Evolutionary conservation across 2,113 vertebrate species (phyloP).

Genomic region (Brienomyrus brachyistius): DNA sequence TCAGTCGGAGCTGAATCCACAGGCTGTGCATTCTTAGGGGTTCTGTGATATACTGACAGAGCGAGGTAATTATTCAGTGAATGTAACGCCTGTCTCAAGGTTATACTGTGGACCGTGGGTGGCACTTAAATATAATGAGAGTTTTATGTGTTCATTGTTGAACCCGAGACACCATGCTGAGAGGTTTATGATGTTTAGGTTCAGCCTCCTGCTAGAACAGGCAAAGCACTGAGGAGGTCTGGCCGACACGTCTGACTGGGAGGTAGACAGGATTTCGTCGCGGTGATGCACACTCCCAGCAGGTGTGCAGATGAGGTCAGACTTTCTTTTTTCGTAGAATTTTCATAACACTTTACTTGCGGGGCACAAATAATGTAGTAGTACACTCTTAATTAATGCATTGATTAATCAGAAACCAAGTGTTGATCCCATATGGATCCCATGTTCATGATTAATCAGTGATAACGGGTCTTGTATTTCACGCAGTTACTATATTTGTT

Average conservation of each 20-base stretch:
- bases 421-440: too few species aligned
- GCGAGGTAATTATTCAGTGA: background rate
- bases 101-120: background rate
- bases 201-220: background rate
- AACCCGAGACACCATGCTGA: background rate
- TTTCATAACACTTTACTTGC: background rate
- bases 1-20: background rate
- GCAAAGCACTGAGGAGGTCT: background rate
- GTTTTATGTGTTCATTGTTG: conserved; percentile 12
- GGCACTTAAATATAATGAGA: conserved; percentile 2
- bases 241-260: background rate
- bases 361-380: background rate
- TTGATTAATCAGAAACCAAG: background rate
- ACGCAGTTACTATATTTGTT: background rate
- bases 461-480: background rate
- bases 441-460: background rate
- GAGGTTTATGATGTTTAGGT: background rate
- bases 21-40: background rate
- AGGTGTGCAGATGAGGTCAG: background rate
- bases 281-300: background rate
- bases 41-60: background rate
- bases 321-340: background rate
- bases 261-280: background rate
- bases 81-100: background rate
- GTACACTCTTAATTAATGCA: background rate